Conservation (phyloP, 2,888 invertebrate genomes). For the Rhagonycha lutea region DNA sequence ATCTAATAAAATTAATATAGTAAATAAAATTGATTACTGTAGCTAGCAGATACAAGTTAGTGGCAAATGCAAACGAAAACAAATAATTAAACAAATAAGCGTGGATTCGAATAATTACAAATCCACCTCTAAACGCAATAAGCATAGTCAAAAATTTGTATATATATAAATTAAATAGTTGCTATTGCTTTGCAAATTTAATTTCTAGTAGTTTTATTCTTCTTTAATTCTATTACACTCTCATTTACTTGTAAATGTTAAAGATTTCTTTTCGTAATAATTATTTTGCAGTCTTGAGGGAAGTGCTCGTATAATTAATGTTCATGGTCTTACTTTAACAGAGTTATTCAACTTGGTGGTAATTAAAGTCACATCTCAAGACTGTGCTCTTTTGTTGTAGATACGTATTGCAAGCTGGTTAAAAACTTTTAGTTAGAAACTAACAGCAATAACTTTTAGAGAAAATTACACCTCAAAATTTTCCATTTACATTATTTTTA, state of each 20-base stretch:
- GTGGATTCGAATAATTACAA: neutral
- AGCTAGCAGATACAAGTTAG: too few species aligned
- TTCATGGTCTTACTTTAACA: conserved; percentile 17
- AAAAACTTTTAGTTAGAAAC: conserved; percentile 2
- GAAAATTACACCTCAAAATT: neutral
- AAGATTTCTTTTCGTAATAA: conserved; percentile 13
- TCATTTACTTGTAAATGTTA: neutral
- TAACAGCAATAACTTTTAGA: neutral
- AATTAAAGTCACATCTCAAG: conserved; percentile 27
- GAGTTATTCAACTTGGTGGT: conserved; percentile 21
- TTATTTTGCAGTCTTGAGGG: conserved; percentile 14
- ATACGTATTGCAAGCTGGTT: conserved; percentile 7
- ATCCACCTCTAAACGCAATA: neutral
- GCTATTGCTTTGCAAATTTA: neutral
- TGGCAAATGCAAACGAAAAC: neutral
- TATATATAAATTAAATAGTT: neutral
- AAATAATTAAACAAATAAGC: neutral
- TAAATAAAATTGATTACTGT: too few species aligned
- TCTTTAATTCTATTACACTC: neutral
- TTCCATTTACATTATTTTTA: neutral
- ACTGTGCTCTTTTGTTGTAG: conserved; percentile 20
- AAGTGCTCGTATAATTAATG: conserved; percentile 23
- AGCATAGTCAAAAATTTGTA: neutral
- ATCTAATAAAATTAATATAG: too few species aligned
- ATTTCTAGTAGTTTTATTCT: neutral